These are phyloP conservation scores for Elephantulus edwardii DNA, from an alignment of 2,113 vertebrate species.

Conservation along the genomic window DNA sequence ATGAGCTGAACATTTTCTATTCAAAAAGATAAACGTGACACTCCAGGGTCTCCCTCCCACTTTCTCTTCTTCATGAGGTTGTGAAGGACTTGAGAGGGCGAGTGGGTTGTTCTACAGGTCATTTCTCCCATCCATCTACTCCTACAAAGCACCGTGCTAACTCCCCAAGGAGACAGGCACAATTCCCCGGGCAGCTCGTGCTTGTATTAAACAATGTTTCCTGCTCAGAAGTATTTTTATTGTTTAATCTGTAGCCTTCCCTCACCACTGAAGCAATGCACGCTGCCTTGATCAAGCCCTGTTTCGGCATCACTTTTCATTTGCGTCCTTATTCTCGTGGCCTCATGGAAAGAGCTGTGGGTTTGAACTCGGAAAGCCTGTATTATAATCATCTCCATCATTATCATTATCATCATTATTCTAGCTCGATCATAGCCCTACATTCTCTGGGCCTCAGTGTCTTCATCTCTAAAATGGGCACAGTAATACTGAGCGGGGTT, in stretches of 20 bases:
- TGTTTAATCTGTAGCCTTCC: not conserved
- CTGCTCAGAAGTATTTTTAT: not conserved
- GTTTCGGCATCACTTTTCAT: not conserved
- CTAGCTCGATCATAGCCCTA: not conserved
- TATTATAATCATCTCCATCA: not conserved
- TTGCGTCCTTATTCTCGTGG: not conserved
- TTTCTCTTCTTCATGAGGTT: not conserved
- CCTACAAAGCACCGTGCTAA: not conserved
- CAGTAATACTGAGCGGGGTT: not conserved
- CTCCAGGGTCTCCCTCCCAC: not conserved
- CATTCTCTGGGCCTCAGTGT: slow-evolving; percentile 22
- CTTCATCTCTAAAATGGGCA: not conserved
- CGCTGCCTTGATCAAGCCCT: not conserved
- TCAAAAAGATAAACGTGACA: not conserved
- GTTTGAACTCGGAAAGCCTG: not conserved
- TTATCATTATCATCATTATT: not conserved
- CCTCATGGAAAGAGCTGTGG: not conserved
- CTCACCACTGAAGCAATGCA: too few species aligned
- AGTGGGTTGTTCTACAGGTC: not conserved
- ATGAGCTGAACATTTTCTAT: not conserved
- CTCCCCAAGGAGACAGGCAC: not conserved
- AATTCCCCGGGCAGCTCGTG: not conserved
- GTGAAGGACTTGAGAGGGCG: not conserved
- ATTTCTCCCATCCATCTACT: not conserved
- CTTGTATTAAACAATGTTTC: not conserved